Conservation (phyloP, 2,888 invertebrate genomes). For the Cryptops parisi region DNA sequence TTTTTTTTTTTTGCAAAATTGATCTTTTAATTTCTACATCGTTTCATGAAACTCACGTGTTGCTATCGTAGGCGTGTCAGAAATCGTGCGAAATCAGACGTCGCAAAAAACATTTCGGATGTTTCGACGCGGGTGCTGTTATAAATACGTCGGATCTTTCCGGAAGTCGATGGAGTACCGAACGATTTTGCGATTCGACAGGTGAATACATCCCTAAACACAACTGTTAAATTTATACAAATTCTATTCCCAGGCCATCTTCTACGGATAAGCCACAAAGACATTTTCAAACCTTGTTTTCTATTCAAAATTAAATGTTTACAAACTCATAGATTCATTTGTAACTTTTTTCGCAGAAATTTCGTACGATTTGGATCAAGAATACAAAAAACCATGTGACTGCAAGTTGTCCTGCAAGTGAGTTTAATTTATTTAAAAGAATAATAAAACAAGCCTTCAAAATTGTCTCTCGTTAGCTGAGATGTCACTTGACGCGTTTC, state of each 20-base stretch:
- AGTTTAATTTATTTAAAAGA: neutral
- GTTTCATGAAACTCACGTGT: no score
- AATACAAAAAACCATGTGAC: neutral
- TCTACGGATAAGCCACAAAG: no score
- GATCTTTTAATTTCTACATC: neutral
- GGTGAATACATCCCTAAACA: neutral
- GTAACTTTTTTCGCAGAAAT: neutral
- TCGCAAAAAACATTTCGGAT: neutral
- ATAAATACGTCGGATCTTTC: neutral
- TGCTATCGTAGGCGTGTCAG: slow-evolving; percentile 1
- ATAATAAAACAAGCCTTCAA: no score
- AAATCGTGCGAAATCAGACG: slow-evolving; percentile 6
- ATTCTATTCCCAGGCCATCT: no score
- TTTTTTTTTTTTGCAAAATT: neutral
- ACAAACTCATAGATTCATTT: neutral
- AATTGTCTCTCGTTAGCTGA: no score
- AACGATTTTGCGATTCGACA: slow-evolving; percentile 5
- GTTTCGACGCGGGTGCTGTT: slow-evolving; percentile 2
- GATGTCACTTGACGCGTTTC: no score
- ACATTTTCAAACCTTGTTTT: no score
- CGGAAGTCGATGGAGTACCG: neutral
- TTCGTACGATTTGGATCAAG: slow-evolving; percentile 7
- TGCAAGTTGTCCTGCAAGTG: neutral
- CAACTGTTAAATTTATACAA: no score
- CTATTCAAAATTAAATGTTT: no score